Evolutionary conservation across 37 sponge, comb jelly and placozoan genomes (phyloP).

Genomic region (Bolinopsis microptera): DNA sequence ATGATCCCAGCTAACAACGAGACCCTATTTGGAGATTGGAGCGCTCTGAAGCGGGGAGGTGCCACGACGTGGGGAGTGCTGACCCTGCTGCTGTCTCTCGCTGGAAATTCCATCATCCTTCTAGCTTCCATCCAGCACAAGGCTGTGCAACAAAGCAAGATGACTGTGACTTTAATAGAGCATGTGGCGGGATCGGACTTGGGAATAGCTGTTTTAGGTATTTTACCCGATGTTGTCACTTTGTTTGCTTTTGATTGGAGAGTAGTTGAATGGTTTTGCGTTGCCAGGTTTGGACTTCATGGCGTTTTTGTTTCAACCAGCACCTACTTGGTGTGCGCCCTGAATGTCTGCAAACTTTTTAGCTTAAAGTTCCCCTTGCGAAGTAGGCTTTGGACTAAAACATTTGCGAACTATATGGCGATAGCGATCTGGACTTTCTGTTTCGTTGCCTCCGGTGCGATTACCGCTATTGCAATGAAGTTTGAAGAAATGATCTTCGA

Average conservation of each 20-base stretch:
- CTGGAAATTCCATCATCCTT: not conserved
- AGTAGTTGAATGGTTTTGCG: too few species aligned
- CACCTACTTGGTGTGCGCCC: not conserved
- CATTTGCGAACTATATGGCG: not conserved
- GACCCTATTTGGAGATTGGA: not conserved
- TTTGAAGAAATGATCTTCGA: not conserved
- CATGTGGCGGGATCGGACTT: not conserved
- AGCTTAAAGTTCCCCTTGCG: not conserved
- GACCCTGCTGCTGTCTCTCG: not conserved
- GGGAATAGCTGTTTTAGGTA: not conserved
- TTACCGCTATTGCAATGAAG: not conserved
- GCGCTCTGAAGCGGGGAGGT: not conserved
- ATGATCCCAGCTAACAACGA: not conserved
- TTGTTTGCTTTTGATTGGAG: too few species aligned
- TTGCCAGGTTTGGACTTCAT: not conserved
- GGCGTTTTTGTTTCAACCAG: not conserved
- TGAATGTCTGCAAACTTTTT: not conserved
- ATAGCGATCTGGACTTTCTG: not conserved
- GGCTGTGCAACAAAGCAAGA: not conserved
- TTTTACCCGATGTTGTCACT: not conserved
- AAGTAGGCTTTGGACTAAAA: not conserved
- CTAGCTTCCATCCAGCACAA: not conserved
- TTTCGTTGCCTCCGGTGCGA: not conserved
- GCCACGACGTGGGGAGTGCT: not conserved
- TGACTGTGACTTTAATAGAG: not conserved